A percentile compares a stretch with the other conserved stretches of the same genome.
Evolutionary conservation across 2,888 invertebrate species (phyloP).

Genomic region (Sycophila texana): DNA sequence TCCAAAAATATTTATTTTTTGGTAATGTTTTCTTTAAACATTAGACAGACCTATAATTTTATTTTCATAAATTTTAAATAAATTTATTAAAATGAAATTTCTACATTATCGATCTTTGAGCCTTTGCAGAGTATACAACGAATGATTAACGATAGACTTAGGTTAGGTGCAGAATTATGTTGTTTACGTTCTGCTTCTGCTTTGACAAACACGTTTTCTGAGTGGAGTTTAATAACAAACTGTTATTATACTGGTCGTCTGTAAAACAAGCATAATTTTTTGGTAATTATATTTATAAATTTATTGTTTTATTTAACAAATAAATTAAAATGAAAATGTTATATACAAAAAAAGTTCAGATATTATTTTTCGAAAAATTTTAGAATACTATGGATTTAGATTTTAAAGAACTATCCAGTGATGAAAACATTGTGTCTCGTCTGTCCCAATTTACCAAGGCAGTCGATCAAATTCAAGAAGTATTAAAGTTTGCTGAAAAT

Average conservation of each 20-base stretch:
- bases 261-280: neutral
- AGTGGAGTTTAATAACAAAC: too few species aligned
- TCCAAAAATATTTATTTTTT: too few species aligned
- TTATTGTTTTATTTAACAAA: slow-evolving; percentile 79
- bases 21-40: too few species aligned
- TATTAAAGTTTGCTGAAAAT: slow-evolving; percentile 63
- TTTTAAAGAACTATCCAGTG: slow-evolving; percentile 69
- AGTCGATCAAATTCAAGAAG: slow-evolving; percentile 65
- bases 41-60: too few species aligned
- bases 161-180: too few species aligned
- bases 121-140: too few species aligned
- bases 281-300: neutral
- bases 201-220: too few species aligned
- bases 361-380: slow-evolving; percentile 38
- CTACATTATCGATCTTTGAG: too few species aligned
- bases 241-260: neutral
- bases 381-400: slow-evolving; percentile 56
- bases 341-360: slow-evolving; percentile 12
- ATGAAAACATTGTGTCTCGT: slow-evolving; percentile 64
- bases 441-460: slow-evolving; percentile 66
- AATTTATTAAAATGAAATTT: too few species aligned
- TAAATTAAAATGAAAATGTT: slow-evolving; percentile 31
- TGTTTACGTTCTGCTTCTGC: too few species aligned
- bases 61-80: too few species aligned
- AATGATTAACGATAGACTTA: too few species aligned